phyloP scores from a whole-genome alignment of 2,888 invertebrate species.

The Meghimatium bilineatum region DNA sequence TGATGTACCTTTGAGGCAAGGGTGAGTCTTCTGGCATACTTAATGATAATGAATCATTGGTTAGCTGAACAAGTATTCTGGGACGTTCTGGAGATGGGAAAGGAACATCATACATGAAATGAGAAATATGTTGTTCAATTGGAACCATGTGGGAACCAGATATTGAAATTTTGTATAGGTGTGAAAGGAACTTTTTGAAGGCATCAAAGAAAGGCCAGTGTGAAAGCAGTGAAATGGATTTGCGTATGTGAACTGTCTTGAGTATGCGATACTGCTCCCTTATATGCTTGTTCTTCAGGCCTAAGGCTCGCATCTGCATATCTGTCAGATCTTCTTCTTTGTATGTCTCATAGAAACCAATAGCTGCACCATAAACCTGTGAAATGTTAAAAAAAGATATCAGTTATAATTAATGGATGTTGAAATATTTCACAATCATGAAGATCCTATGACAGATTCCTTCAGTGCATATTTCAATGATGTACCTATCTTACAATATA shows the following conservation, averaged over 20 bases:
- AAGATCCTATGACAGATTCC: no score
- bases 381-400: no score
- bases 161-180: constrained; percentile 88
- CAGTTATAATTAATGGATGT: no score
- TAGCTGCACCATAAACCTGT: constrained; percentile 95
- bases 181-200: constrained; percentile 94
- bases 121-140: constrained; percentile 94
- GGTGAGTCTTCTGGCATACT: constrained; percentile 97
- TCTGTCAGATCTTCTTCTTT: constrained; percentile 83
- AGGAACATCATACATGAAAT: constrained; percentile 96
- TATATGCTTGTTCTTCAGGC: constrained; percentile 70
- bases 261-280: constrained; percentile 73
- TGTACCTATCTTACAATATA: no score
- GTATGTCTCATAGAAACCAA: constrained; percentile 93
- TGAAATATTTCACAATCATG: no score
- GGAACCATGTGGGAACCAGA: constrained; percentile 88
- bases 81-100: constrained; percentile 93
- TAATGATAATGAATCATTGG: constrained; percentile 87
- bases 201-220: constrained; percentile 99
- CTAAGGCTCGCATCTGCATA: constrained; percentile 82
- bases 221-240: constrained; percentile 95
- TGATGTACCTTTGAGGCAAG: constrained; percentile 84
- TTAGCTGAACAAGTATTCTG: constrained; percentile 85
- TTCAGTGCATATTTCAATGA: no score
- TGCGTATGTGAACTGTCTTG: constrained; percentile 87